These are phyloP conservation scores for Archaeoteleia sp. DNA, from an alignment of 2,888 invertebrate species.

Conservation along the genomic window DNA sequence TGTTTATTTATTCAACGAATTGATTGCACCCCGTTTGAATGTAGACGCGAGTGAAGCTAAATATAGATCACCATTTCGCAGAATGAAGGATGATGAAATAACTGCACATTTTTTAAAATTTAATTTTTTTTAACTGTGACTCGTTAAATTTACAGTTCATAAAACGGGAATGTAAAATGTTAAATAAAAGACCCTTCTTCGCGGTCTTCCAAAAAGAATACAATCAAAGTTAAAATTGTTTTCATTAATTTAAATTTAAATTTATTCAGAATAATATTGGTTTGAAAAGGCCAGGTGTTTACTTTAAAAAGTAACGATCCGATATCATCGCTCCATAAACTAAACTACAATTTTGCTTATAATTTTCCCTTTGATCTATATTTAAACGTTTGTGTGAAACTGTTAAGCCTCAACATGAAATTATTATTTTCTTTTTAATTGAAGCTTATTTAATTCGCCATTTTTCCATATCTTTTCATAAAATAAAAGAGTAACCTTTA, in stretches of 20 bases:
- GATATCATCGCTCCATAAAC: conserved; percentile 24
- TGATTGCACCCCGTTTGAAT: conserved; percentile 2
- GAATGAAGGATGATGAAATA: neutral
- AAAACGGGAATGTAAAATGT: conserved; percentile 3
- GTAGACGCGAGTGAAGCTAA: neutral
- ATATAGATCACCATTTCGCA: neutral
- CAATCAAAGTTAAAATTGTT: neutral
- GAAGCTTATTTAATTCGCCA: neutral
- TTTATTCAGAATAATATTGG: conserved; percentile 21
- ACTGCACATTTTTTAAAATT: neutral
- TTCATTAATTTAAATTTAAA: neutral
- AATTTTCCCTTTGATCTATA: conserved; percentile 35
- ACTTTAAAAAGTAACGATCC: conserved; percentile 34
- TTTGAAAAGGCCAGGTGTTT: conserved; percentile 19
- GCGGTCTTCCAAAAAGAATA: neutral
- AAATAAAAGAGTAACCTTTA: too few relatives aligned
- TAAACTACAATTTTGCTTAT: conserved; percentile 14
- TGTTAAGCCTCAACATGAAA: neutral
- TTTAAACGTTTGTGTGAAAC: conserved; percentile 20
- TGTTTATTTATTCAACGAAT: conserved; percentile 2
- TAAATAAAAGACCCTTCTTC: neutral
- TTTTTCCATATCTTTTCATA: neutral
- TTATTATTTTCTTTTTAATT: conserved; percentile 8
- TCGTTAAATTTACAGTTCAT: neutral
- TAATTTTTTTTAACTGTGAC: too few relatives aligned